These are phyloP conservation scores for Microchirus variegatus DNA, from an alignment of 2,797 vertebrate genomes.

Conservation along the genomic window DNA sequence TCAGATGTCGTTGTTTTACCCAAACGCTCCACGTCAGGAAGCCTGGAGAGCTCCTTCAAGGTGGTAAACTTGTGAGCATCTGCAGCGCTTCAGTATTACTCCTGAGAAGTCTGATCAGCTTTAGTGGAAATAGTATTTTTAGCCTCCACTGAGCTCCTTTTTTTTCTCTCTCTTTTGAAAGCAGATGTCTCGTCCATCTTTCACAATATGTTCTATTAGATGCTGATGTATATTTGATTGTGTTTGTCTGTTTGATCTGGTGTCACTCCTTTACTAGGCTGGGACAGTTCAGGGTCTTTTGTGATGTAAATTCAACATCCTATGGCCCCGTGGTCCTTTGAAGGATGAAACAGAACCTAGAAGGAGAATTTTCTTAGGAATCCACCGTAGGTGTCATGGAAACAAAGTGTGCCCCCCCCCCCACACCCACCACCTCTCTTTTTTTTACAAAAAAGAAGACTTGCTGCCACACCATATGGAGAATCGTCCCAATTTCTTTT, in stretches of 20 bases:
- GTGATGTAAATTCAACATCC: slow-evolving; percentile 65
- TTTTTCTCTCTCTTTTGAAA: neutral
- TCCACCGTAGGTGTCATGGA: slow-evolving; percentile 65
- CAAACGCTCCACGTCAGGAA: slow-evolving; percentile 41
- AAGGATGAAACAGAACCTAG: slow-evolving; percentile 62
- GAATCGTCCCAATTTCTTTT: slow-evolving; percentile 73
- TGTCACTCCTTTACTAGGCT: slow-evolving; percentile 38
- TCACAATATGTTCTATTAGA: slow-evolving; percentile 24
- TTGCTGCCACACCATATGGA: slow-evolving; percentile 66
- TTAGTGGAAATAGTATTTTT: slow-evolving; percentile 9
- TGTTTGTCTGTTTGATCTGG: slow-evolving; percentile 50
- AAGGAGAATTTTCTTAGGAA: slow-evolving; percentile 63
- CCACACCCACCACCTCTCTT: slow-evolving; percentile 21
- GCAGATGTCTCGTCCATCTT: slow-evolving; percentile 37
- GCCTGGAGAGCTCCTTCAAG: slow-evolving; percentile 39
- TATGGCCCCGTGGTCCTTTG: slow-evolving; percentile 63
- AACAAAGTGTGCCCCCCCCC: slow-evolving; percentile 46
- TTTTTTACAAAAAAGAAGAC: slow-evolving; percentile 46
- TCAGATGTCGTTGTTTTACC: slow-evolving; percentile 38
- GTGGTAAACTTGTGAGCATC: slow-evolving; percentile 27
- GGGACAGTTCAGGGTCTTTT: slow-evolving; percentile 55
- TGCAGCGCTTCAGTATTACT: neutral
- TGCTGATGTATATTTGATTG: slow-evolving; percentile 33
- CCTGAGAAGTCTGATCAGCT: slow-evolving; percentile 22
- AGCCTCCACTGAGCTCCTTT: slow-evolving; percentile 5